Base-by-base conservation (phyloP, 2,113 vertebrate species). In the Ceyx melanurus region DNA sequence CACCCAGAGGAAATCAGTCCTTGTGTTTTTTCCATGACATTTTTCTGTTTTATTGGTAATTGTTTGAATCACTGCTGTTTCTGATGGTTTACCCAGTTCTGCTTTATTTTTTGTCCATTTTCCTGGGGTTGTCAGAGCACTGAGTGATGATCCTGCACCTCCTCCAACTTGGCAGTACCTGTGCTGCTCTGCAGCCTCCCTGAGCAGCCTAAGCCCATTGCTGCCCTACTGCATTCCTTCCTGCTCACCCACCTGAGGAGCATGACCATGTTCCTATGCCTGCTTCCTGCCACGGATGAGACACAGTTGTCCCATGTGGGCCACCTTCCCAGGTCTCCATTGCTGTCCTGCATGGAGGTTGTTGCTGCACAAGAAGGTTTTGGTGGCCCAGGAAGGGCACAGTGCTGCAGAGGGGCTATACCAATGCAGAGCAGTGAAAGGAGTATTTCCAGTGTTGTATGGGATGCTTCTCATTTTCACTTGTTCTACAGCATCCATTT, bases 141-240 rank as follows among this genome's bases (percentile, higher is more conserved):
- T 1, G 54, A 18, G 64, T 25, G 60, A 10, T 46, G 66, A 33
- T 51, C 40, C 64, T 8, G 20, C 46, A 54, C 67, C 8, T 43
- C 21, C 33, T 37, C 29, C 0, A 0, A 1, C 15, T 45, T 0
- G 0, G 51, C 2, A 6, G 16, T 17, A 7, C 4, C 25, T 8
- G 11, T 61, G 82, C 56, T 51, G 74, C 50, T 70, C 40, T 3
- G 2, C 43, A 22, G 48, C 43, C 57, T 66, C 8, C 21, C 35
- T 0, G 0, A 40, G 61, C 51, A 82, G n/a, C 73, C 53, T 11
- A 7, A 64, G 40, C 31, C 35, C 29, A 0, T 12, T 28, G 45
- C 89, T 85, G 61, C 40, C 48, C 14, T 35, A 33, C 54, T 86
- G 15, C 35, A 21, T 51, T 8, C 23, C 31, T 19, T 42, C 22